Conservation (phyloP, 2,888 invertebrate species). For the Athripsodes cinereus region DNA sequence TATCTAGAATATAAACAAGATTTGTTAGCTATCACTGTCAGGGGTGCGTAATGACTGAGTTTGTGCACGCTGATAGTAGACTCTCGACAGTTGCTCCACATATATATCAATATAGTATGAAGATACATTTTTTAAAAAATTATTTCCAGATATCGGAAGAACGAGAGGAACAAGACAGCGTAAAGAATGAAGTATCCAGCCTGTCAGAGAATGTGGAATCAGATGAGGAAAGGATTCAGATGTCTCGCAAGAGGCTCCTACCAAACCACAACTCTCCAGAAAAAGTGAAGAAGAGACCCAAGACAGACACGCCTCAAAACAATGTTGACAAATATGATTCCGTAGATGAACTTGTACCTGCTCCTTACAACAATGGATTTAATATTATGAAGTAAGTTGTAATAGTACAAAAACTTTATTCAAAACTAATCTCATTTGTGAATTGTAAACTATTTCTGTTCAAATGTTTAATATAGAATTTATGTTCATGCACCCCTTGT, state of each 20-base stretch:
- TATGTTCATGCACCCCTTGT: too few relatives aligned
- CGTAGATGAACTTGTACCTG: neutral
- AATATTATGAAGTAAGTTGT: neutral
- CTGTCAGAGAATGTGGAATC: conserved; percentile 3
- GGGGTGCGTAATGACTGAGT: too few relatives aligned
- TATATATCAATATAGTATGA: too few relatives aligned
- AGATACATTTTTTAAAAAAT: neutral
- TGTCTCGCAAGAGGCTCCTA: neutral
- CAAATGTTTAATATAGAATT: too few relatives aligned
- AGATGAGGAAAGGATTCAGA: neutral
- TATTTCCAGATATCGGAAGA: conserved; percentile 2
- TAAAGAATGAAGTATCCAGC: conserved; percentile 4
- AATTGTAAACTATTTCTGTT: too few relatives aligned
- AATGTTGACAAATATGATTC: neutral
- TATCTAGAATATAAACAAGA: too few relatives aligned
- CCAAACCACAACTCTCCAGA: neutral
- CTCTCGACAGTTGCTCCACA: too few relatives aligned
- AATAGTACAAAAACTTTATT: neutral
- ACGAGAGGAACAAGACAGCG: neutral
- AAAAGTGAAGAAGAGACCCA: neutral
- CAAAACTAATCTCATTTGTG: neutral
- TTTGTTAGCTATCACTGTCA: too few relatives aligned
- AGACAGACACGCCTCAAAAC: neutral
- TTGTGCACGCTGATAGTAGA: too few relatives aligned
- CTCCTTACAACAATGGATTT: neutral